Evolutionary conservation across 1,140 invertebrate species (phyloP), one percentile per base, ranked within the genome.

Genomic region (Lordiphosa clarofinis): DNA sequence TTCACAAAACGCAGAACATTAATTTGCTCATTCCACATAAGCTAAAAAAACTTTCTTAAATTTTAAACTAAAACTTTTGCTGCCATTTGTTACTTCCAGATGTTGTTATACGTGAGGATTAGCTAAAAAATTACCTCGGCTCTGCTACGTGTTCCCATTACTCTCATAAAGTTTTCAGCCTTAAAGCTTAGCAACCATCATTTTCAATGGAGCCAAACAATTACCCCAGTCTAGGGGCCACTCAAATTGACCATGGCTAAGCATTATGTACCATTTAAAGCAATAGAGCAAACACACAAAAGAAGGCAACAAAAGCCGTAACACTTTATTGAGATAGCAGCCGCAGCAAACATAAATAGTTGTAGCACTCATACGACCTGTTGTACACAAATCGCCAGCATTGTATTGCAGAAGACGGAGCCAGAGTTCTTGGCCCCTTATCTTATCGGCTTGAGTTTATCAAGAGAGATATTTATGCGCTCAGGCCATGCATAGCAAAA

Each of bases 391-490:
- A 78, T 54, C 59, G 52, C 64, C 42, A 36, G 12, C 10, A 19
- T 21, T 31, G 38, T 11, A 31, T 38, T 28, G 11, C 33, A 46
- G 35, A 35, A 56, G 33, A 9, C 33, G 31, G 31, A 56, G 47
- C 6, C 37, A 67, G 48, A 39, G 52, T 56, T 56, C 36, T 37
- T 52, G 46, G 55, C 21, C 10, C 15, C 52, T 82, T 76, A 81
- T 81, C 75, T 82, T 81, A 81, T 81, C 75, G 47, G 13, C 21
- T 24, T 42, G 43, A 67, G 37, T 71, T 65, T 58, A 75, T 75
- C 67, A 61, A 63, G 56, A 37, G 19, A 60, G 21, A 63, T 68
- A 68, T 63, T 40, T 40, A 15, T 68, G 62, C 48, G 36, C 35
- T 35, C 33, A 48, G 50, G 63, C 61, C 61, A 24, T 66, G 57